Conservation (phyloP, 2,113 vertebrate species). For the Melanerpes formicivorus region DNA sequence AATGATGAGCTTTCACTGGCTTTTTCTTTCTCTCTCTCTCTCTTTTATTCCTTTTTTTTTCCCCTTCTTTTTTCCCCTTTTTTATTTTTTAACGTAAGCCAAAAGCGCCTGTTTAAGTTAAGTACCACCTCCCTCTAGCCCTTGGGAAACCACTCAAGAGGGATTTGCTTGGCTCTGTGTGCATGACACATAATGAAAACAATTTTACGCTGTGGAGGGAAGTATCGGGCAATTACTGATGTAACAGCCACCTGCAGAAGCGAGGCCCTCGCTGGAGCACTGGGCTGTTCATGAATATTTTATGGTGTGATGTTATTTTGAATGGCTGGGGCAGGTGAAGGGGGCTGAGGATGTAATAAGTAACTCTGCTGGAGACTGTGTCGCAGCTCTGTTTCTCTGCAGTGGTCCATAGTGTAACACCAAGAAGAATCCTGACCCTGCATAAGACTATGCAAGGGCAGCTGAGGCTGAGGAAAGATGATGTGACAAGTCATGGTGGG, state of each 20-base stretch:
- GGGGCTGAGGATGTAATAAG: slow-evolving; percentile 90
- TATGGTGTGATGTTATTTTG: slow-evolving; percentile 97
- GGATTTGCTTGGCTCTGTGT: slow-evolving; percentile 95
- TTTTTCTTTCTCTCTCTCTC: slow-evolving; percentile 54
- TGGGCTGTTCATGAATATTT: slow-evolving; percentile 96
- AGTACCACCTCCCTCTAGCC: slow-evolving; percentile 94
- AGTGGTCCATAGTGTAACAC: slow-evolving; percentile 93
- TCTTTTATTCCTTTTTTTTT: slow-evolving; percentile 43
- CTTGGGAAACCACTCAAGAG: slow-evolving; percentile 96
- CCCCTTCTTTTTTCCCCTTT: not conserved
- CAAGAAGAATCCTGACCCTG: slow-evolving; percentile 92
- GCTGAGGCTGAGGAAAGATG: slow-evolving; percentile 87
- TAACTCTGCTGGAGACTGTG: slow-evolving; percentile 98
- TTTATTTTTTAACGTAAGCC: slow-evolving; percentile 77
- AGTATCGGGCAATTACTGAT: slow-evolving; percentile 98
- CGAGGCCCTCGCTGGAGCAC: slow-evolving; percentile 81
- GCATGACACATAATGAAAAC: slow-evolving; percentile 99
- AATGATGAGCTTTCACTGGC: slow-evolving; percentile 93
- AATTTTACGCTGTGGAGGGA: slow-evolving; percentile 98
- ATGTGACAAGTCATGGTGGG: slow-evolving; percentile 94
- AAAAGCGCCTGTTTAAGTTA: slow-evolving; percentile 96
- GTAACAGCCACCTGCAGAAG: slow-evolving; percentile 99
- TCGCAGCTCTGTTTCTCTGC: slow-evolving; percentile 91
- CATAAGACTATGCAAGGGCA: slow-evolving; percentile 79
- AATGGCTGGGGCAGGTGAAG: slow-evolving; percentile 96